Evolutionary conservation across 2,797 vertebrate species (phyloP).

Genomic region (Xenops minutus): DNA sequence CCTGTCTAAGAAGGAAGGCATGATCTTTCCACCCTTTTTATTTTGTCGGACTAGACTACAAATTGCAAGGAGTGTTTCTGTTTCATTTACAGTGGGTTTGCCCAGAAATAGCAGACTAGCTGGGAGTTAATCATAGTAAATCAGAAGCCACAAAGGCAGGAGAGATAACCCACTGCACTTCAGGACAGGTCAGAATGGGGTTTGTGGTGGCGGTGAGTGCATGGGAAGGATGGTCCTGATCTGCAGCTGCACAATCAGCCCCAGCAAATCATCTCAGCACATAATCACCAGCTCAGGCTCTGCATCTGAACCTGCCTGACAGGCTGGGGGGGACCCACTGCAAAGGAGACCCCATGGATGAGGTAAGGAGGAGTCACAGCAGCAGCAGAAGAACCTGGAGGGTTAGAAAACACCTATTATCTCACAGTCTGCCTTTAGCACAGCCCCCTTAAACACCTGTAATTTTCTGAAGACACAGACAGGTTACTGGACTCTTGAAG

Average conservation of each 20-base stretch:
- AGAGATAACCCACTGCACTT: neutral
- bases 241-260: neutral
- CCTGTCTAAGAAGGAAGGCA: neutral
- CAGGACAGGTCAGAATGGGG: neutral
- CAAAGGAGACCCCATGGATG: conserved; percentile 7
- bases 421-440: conserved; percentile 19
- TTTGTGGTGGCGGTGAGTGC: neutral
- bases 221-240: neutral
- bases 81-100: neutral
- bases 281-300: neutral
- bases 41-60: neutral
- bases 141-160: neutral
- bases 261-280: neutral
- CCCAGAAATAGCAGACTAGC: neutral
- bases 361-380: neutral
- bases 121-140: neutral
- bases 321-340: conserved; percentile 10
- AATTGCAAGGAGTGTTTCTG: neutral
- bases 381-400: neutral
- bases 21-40: neutral
- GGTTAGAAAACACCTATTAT: conserved; percentile 62
- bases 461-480: conserved; percentile 54
- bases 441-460: neutral
- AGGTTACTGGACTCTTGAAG: conserved; percentile 8
- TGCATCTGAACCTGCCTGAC: conserved; percentile 38